Conservation (phyloP, 2,113 vertebrate species). For the Oplegnathus fasciatus region DNA sequence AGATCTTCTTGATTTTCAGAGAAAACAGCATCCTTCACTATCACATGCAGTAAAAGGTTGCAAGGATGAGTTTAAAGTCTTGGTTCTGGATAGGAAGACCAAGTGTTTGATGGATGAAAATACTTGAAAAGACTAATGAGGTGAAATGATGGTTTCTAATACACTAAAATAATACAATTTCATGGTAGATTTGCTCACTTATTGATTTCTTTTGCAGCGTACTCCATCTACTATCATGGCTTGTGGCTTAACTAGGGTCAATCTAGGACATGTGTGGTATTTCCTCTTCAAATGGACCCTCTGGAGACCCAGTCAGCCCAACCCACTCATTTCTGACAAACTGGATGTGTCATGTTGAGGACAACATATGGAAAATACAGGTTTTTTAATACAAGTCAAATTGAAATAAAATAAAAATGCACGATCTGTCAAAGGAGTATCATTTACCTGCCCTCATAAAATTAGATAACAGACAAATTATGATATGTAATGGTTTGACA, state of each 20-base stretch:
- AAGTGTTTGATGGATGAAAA: neutral
- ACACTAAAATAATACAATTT: neutral
- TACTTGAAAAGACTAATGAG: neutral
- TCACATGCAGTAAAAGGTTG: neutral
- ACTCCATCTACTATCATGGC: neutral
- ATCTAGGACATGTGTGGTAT: conserved; percentile 47
- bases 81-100: neutral
- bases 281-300: conserved; percentile 53
- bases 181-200: neutral
- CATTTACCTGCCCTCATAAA: neutral
- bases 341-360: neutral
- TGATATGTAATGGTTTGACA: neutral
- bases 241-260: neutral
- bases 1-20: neutral
- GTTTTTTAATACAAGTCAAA: neutral
- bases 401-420: neutral
- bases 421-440: neutral
- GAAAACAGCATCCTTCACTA: neutral
- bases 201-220: neutral
- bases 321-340: conserved; percentile 16
- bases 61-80: neutral
- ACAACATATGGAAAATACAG: neutral
- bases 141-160: neutral
- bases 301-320: conserved; percentile 18
- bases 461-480: neutral